Evolutionary conservation across 2,113 vertebrate genomes (phyloP), one percentile per base, ranked within the genome.

Genomic region (Corydoras maculifer): DNA sequence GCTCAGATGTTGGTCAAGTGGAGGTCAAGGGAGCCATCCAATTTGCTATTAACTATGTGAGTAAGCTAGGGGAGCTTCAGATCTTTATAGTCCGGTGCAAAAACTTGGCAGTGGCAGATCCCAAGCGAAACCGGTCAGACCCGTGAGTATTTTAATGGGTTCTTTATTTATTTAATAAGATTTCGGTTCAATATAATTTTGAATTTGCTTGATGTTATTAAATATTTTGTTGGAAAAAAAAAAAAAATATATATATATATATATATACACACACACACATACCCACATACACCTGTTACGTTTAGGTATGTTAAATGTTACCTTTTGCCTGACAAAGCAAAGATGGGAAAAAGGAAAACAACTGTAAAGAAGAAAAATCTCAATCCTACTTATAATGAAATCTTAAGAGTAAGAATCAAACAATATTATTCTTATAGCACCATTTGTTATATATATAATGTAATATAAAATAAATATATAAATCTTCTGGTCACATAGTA

Each of bases 241-340:
- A 25, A 25, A n/a, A n/a, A n/a, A n/a, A 25, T 25, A 25, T 25
- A 25, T 25, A 25, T 25, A 25, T 25, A 25, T 25, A 25, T 25
- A 25, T 25, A 25, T 25, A 25, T 25, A 25, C 18, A 25, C 18
- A 25, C 18, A 1, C 18, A 25, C 18, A 25, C 18, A 25, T 2
- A 25, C 18, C 18, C 18, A 25, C 18, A 25, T 61, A 64, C 8
- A 35, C 29, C 65, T 31, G 66, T 25, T 25, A 25, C 2, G 72
- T 80, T 82, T 70, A 98, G 96, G 58, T 98, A 98, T 70, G 91
- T 98, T 18, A 98, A 98, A 85, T 90, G 90, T 80, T 98, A 97
- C 79, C 83, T 98, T 72, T 86, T 96, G 76, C 94, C 95, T 75
- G 94, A 97, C 69, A 95, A 94, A 79, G 86, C 91, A 54, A 95